A percentile compares a stretch with the other conserved stretches of the same genome.
Conservation (phyloP, 2,797 vertebrate genomes). For the Chelon labrosus region DNA sequence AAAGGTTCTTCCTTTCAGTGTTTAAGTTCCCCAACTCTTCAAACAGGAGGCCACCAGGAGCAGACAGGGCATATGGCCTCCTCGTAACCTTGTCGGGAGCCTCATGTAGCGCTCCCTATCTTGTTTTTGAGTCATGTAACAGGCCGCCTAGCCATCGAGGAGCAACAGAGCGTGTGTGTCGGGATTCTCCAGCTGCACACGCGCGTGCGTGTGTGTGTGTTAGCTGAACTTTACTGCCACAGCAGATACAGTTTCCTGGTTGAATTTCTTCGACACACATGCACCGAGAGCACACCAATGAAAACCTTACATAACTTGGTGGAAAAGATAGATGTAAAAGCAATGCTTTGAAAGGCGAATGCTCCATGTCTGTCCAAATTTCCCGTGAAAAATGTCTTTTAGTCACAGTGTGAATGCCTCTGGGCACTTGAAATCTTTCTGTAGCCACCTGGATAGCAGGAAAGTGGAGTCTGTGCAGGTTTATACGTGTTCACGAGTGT, state of each 20-base stretch:
- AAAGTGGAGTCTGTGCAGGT: constrained; percentile 30
- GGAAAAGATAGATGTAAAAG: constrained; percentile 62
- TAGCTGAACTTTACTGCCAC: constrained; percentile 58
- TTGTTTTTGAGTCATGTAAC: constrained; percentile 88
- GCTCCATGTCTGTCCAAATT: constrained; percentile 59
- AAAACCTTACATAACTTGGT: constrained; percentile 68
- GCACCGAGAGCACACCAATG: constrained; percentile 17
- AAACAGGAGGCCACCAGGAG: too few relatives aligned
- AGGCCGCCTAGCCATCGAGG: constrained; percentile 87
- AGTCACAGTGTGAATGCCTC: constrained; percentile 59
- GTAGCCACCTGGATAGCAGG: constrained; percentile 54
- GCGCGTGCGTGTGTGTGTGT: constrained; percentile 11
- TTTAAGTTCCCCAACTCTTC: too few relatives aligned
- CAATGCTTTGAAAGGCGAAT: constrained; percentile 62
- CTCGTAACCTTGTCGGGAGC: constrained; percentile 87
- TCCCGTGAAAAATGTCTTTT: constrained; percentile 66
- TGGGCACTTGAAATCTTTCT: constrained; percentile 53
- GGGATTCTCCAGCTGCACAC: constrained; percentile 31
- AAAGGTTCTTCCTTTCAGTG: too few relatives aligned
- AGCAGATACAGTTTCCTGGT: constrained; percentile 62
- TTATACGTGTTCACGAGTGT: constrained; percentile 25
- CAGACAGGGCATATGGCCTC: constrained; percentile 49
- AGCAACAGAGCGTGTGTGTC: constrained; percentile 82
- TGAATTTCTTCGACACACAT: constrained; percentile 40
- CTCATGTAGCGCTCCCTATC: constrained; percentile 84